phyloP scores from a whole-genome alignment of 2,797 vertebrate species.

The Acropternis orthonyx region DNA sequence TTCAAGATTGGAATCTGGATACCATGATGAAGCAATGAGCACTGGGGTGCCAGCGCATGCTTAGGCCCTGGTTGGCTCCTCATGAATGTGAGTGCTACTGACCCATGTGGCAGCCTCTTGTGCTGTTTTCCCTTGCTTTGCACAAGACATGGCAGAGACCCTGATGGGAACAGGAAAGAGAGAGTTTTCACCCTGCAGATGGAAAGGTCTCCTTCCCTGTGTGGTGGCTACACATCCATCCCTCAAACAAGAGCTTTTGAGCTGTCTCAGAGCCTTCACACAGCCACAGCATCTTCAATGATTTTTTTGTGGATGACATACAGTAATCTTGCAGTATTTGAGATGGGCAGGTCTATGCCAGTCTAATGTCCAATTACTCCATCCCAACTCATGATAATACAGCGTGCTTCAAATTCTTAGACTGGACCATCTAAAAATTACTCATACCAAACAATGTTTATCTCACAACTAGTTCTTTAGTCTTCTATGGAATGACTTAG shows the following conservation, averaged over 20 bases:
- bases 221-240: not conserved
- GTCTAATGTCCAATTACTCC: not conserved
- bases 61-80: rapidly evolving
- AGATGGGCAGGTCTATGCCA: not conserved
- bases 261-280: not conserved
- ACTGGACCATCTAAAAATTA: not conserved
- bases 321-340: not conserved
- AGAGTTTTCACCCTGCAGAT: not conserved
- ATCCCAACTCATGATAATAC: not conserved
- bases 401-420: not conserved
- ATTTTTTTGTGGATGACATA: not conserved
- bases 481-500: not conserved
- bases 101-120: not conserved
- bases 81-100: rapidly evolving
- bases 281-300: not conserved
- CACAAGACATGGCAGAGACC: not conserved
- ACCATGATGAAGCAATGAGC: not conserved
- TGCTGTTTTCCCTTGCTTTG: not conserved
- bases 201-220: not conserved
- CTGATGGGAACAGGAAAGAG: not conserved
- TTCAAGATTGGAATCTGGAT: not conserved
- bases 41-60: rapidly evolving
- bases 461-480: not conserved
- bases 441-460: not conserved
- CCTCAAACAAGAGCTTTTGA: not conserved